Conservation (phyloP, 2,797 vertebrate genomes). For the Diplodus sargus region DNA sequence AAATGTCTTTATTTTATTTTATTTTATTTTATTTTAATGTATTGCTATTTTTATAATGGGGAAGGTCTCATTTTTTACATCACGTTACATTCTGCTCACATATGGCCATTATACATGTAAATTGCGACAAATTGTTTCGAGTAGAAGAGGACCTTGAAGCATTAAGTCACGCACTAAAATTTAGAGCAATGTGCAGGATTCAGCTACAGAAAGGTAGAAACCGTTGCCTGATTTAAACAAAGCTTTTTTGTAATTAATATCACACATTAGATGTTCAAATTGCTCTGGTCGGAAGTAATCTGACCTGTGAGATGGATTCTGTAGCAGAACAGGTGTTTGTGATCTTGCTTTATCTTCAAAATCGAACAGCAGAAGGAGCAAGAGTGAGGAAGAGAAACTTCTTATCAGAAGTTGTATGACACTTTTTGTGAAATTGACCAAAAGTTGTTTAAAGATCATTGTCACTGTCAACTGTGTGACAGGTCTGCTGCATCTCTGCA, state of each 20-base stretch:
- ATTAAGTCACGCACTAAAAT: background rate
- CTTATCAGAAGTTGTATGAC: background rate
- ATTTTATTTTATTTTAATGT: too few species aligned
- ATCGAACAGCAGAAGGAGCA: background rate
- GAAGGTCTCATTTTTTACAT: too few species aligned
- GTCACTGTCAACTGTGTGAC: background rate
- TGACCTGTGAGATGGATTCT: background rate
- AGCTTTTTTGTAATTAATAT: background rate
- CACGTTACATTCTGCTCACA: too few species aligned
- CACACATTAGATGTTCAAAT: background rate
- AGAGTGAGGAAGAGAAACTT: too few species aligned
- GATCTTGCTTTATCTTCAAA: background rate
- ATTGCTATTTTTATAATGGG: too few species aligned
- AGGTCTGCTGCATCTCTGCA: constrained; percentile 37
- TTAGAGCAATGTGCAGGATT: background rate
- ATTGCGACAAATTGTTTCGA: too few species aligned
- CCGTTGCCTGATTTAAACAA: background rate
- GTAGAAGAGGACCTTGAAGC: background rate
- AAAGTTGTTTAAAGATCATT: background rate
- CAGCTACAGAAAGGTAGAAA: background rate
- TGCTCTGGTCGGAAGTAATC: background rate
- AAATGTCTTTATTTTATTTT: too few species aligned
- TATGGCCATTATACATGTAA: too few species aligned
- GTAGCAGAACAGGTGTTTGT: background rate
- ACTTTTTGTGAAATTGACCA: background rate